Evolutionary conservation across 2,888 invertebrate genomes (phyloP).

Genomic region (Heteropelma amictum): DNA sequence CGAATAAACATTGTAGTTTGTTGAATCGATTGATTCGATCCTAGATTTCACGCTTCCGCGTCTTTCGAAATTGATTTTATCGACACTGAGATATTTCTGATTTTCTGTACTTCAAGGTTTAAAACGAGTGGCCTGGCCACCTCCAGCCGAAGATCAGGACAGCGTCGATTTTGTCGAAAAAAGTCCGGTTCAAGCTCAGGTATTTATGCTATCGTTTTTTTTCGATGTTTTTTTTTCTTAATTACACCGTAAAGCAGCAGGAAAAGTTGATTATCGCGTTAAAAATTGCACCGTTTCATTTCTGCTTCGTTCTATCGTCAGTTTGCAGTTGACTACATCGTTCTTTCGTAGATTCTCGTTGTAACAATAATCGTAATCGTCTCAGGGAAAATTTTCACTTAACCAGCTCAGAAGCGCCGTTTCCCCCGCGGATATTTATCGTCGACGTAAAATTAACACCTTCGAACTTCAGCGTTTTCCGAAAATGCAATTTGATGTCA

Average conservation of each 20-base stretch:
- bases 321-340: constrained; percentile 61
- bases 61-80: not conserved
- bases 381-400: too few relatives aligned
- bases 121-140: constrained; percentile 94
- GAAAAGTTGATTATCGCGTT: not conserved
- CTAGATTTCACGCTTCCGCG: too few relatives aligned
- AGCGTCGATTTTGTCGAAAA: constrained; percentile 81
- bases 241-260: not conserved
- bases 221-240: not conserved
- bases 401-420: too few relatives aligned
- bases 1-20: too few relatives aligned
- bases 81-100: not conserved
- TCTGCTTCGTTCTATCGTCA: not conserved
- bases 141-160: constrained; percentile 84
- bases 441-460: too few relatives aligned
- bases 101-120: constrained; percentile 82
- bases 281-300: not conserved
- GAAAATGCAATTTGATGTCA: too few relatives aligned
- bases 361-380: not conserved
- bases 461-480: too few relatives aligned
- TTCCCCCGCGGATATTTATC: too few relatives aligned
- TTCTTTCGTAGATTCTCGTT: constrained; percentile 23
- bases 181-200: constrained; percentile 81
- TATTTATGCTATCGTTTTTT: constrained; percentile 69
- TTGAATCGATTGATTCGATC: too few relatives aligned